Evolutionary conservation across 2,888 invertebrate species (phyloP).

Genomic region (Pandemis heparana): DNA sequence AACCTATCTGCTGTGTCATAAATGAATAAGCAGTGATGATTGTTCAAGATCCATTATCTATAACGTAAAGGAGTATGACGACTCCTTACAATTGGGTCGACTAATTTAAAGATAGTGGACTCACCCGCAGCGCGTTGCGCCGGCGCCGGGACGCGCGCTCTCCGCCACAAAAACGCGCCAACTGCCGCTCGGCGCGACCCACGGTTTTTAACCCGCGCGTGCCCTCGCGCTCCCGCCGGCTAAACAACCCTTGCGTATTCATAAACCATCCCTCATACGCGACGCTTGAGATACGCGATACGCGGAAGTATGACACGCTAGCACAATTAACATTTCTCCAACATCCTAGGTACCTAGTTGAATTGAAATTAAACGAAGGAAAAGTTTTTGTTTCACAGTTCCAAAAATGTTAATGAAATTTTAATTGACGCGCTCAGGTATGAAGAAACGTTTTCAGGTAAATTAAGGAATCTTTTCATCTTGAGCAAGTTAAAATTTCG

Average conservation of each 20-base stretch:
- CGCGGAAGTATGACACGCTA: slow-evolving; percentile 18
- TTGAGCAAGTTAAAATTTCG: slow-evolving; percentile 26
- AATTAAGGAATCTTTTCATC: slow-evolving; percentile 44
- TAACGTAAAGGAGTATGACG: slow-evolving; percentile 3
- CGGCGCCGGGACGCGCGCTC: slow-evolving; percentile 66
- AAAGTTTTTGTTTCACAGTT: slow-evolving; percentile 33
- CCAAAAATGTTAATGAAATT: slow-evolving; percentile 62
- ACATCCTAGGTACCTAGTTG: background rate
- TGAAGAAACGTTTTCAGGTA: slow-evolving; percentile 38
- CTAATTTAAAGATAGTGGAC: slow-evolving; percentile 44
- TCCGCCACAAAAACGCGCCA: slow-evolving; percentile 64
- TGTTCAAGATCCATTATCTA: slow-evolving; percentile 2
- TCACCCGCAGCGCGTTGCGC: slow-evolving; percentile 52
- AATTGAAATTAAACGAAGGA: slow-evolving; percentile 1
- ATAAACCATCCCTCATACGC: slow-evolving; percentile 67
- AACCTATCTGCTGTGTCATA: background rate
- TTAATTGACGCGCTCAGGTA: slow-evolving; percentile 37
- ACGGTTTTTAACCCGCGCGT: slow-evolving; percentile 77
- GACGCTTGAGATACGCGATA: slow-evolving; percentile 45
- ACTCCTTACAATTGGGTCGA: slow-evolving; percentile 5
- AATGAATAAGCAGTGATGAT: background rate
- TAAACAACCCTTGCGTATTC: slow-evolving; percentile 81
- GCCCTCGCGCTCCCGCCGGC: slow-evolving; percentile 64
- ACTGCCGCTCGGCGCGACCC: slow-evolving; percentile 72
- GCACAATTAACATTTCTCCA: slow-evolving; percentile 25